These are phyloP conservation scores for Tenthredo mesomela DNA, from an alignment of 2,888 invertebrate species.

Conservation along the genomic window DNA sequence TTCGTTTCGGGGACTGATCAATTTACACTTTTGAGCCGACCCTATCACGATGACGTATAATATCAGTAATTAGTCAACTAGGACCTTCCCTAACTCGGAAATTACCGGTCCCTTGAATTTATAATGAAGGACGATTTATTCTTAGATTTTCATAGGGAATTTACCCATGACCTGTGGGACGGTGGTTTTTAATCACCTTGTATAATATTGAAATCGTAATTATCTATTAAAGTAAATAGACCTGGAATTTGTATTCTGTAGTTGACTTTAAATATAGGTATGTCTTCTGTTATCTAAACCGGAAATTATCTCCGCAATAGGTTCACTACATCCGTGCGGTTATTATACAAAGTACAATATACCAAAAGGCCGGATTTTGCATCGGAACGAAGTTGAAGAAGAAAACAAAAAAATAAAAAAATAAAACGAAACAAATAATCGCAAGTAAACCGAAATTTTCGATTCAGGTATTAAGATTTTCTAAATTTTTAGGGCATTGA, in stretches of 20 bases:
- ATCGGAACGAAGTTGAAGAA: background rate
- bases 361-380: background rate
- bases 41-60: no score
- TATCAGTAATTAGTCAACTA: no score
- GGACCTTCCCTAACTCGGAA: no score
- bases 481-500: background rate
- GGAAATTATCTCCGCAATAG: conserved; percentile 32
- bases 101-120: no score
- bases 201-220: no score
- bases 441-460: background rate
- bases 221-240: no score
- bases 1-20: no score
- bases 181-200: no score
- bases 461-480: background rate
- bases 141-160: background rate
- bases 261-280: background rate
- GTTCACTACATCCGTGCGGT: background rate
- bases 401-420: background rate
- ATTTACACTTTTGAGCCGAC: no score
- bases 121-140: background rate
- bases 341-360: background rate
- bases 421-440: background rate
- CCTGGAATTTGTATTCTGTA: no score
- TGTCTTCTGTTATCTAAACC: conserved; percentile 24
- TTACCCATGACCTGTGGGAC: no score